A percentile compares a stretch with the other conserved stretches of the same genome.
Evolutionary conservation across 64 coral and sea anemone species (phyloP).

Genomic region (Montipora cactus): DNA sequence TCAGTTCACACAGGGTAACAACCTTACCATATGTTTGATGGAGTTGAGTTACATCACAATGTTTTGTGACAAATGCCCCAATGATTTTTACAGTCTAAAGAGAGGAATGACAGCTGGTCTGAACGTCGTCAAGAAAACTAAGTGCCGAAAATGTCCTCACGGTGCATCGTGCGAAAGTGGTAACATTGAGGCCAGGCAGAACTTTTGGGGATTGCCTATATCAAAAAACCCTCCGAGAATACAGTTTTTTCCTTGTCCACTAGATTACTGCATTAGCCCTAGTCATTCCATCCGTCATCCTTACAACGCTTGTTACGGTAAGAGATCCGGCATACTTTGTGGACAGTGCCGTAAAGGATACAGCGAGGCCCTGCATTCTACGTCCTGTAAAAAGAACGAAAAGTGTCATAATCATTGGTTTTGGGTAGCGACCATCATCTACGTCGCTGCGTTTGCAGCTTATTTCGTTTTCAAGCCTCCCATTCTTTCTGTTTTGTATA

Average conservation of each 20-base stretch:
- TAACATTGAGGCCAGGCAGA: constrained; percentile 37
- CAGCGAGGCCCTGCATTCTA: constrained; percentile 72
- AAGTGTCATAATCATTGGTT: constrained; percentile 80
- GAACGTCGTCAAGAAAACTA: not conserved
- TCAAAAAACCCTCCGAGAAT: constrained; percentile 11
- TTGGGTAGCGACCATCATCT: constrained; percentile 57
- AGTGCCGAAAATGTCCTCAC: constrained; percentile 69
- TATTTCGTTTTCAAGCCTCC: constrained; percentile 76
- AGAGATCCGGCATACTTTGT: constrained; percentile 64
- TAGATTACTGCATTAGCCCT: constrained; percentile 49
- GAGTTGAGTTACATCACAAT: constrained; percentile 39
- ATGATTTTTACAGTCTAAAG: constrained; percentile 60
- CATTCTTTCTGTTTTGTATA: constrained; percentile 20
- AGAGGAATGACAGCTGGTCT: constrained; percentile 34
- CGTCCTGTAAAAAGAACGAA: constrained; percentile 57
- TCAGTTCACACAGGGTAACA: not conserved
- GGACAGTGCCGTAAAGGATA: constrained; percentile 65
- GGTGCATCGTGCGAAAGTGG: constrained; percentile 54
- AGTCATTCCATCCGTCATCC: not conserved
- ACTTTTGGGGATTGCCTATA: constrained; percentile 61
- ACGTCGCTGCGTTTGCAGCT: constrained; percentile 40
- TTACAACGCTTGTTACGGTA: constrained; percentile 66
- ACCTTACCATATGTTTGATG: not conserved
- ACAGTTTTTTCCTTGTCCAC: constrained; percentile 69
- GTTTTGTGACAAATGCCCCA: constrained; percentile 44